Evolutionary conservation across 1,140 invertebrate species (phyloP).

Genomic region (Dendrolimus kikuchii): DNA sequence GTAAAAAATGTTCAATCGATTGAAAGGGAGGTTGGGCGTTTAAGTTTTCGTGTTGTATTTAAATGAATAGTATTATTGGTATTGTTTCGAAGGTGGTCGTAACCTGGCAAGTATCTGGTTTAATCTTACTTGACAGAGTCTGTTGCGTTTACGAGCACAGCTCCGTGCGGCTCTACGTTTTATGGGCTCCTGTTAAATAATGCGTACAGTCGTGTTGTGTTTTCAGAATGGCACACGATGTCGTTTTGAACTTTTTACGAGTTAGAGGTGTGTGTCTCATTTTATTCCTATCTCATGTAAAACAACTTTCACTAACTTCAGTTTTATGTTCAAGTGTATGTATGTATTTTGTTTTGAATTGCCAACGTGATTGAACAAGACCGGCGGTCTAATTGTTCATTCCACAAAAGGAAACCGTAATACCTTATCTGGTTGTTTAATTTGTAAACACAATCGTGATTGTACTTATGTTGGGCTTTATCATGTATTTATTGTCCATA

Average conservation of each 20-base stretch:
- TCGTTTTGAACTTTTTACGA: conserved; percentile 47
- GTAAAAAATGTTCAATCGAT: too few species aligned
- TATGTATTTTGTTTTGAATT: too few species aligned
- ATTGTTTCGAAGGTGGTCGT: conserved; percentile 12
- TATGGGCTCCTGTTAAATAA: conserved; percentile 48
- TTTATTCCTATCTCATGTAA: conserved; percentile 15
- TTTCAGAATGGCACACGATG: conserved; percentile 26
- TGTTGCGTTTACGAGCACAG: conserved; percentile 25
- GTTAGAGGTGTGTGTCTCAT: conserved; percentile 41
- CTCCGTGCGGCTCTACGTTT: conserved; percentile 28
- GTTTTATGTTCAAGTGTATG: not conserved
- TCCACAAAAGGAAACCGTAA: too few species aligned
- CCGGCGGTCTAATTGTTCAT: too few species aligned
- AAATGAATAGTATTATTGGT: not conserved
- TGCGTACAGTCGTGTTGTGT: conserved; percentile 34
- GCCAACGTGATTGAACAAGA: too few species aligned
- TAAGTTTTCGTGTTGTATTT: too few species aligned
- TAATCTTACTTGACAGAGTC: conserved; percentile 25
- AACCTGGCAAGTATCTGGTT: conserved; percentile 14
- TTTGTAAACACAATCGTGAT: too few species aligned
- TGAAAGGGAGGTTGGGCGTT: too few species aligned
- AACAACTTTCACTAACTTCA: conserved; percentile 3
- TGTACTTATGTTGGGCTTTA: too few species aligned
- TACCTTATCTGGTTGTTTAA: too few species aligned
- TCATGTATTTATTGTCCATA: too few species aligned